Conservation (phyloP, 2,797 vertebrate species). For the Luscinia megarhynchos region DNA sequence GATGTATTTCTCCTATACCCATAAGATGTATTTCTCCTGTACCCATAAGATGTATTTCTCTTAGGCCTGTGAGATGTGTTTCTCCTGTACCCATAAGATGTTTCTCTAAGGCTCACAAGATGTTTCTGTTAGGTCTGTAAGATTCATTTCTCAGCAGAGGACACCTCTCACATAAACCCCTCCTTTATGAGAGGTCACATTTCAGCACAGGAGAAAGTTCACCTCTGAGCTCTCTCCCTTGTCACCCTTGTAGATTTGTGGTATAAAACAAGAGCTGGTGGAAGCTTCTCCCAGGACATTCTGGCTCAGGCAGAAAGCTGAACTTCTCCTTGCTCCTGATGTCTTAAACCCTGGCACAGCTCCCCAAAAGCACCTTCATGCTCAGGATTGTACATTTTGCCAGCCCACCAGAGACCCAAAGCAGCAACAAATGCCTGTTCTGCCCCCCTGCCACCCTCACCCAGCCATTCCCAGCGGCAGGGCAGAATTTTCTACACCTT, state of each 20-base stretch:
- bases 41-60: too few species aligned
- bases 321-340: neutral
- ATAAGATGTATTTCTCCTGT: too few species aligned
- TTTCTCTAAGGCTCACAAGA: too few species aligned
- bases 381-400: fast-evolving
- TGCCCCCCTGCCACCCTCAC: neutral
- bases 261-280: neutral
- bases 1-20: too few species aligned
- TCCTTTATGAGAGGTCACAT: neutral
- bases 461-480: neutral
- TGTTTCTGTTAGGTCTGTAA: neutral
- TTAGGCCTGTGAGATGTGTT: too few species aligned
- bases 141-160: neutral
- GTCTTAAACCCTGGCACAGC: neutral
- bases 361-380: neutral
- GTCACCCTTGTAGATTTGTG: neutral
- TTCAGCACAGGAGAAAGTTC: neutral
- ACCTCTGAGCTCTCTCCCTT: neutral
- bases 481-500: neutral
- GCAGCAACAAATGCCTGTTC: neutral
- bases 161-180: neutral
- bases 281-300: neutral
- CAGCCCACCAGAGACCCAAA: neutral
- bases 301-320: neutral
- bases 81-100: too few species aligned